Evolutionary conservation across 2,113 vertebrate genomes (phyloP).

Genomic region (Myocastor coypus): DNA sequence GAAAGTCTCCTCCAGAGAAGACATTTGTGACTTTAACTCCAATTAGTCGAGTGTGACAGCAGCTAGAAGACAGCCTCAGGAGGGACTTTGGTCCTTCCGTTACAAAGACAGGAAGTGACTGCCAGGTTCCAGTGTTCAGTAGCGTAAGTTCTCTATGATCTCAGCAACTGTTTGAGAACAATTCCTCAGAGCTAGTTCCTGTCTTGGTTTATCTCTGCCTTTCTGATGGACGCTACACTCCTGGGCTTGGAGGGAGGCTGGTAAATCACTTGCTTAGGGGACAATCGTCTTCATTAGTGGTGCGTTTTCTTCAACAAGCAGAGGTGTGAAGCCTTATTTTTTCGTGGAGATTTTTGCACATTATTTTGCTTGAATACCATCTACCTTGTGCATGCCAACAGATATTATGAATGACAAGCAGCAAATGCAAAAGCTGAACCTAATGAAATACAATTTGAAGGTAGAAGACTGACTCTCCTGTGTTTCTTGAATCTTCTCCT

Average conservation of each 20-base stretch:
- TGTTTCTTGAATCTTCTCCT: background rate
- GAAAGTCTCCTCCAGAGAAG: background rate
- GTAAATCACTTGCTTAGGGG: background rate
- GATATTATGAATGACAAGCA: background rate
- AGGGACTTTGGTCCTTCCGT: background rate
- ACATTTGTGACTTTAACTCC: background rate
- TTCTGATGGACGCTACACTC: background rate
- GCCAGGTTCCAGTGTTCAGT: no score
- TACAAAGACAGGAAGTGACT: background rate
- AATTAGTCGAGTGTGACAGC: background rate
- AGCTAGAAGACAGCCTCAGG: background rate
- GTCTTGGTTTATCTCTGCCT: background rate
- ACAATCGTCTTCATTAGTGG: background rate
- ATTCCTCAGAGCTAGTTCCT: background rate
- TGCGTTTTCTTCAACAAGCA: background rate
- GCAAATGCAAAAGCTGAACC: constrained; percentile 24
- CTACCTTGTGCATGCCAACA: constrained; percentile 27
- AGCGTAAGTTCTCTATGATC: background rate
- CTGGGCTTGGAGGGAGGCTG: background rate
- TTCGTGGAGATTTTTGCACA: background rate
- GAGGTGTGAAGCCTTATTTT: constrained; percentile 44
- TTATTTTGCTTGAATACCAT: background rate
- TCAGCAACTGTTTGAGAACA: background rate
- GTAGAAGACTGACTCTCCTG: background rate
- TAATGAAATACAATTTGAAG: background rate